phyloP scores from a whole-genome alignment of 2,113 vertebrate species.

The Podocnemis expansa region DNA sequence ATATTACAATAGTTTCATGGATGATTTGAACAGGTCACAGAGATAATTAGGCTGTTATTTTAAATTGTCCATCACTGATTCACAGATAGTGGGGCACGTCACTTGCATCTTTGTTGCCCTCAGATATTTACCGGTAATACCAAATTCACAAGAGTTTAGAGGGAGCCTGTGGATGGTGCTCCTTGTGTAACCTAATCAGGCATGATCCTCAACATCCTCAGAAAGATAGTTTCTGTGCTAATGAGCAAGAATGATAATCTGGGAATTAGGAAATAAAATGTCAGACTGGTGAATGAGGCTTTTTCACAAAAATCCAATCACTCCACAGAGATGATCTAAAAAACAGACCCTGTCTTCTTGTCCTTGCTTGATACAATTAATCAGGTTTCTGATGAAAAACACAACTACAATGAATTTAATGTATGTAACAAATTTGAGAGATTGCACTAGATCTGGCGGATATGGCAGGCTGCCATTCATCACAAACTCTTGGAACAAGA shows the following conservation, averaged over 20 bases:
- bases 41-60: conserved; percentile 6
- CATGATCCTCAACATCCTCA: background rate
- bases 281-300: background rate
- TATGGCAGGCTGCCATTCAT: conserved; percentile 70
- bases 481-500: conserved; percentile 75
- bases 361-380: background rate
- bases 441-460: conserved; percentile 57
- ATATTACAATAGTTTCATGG: background rate
- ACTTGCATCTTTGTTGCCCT: background rate
- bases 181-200: background rate
- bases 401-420: conserved; percentile 58
- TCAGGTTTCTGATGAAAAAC: conserved; percentile 37
- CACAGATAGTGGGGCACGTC: background rate
- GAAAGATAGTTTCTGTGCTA: background rate
- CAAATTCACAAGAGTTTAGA: background rate
- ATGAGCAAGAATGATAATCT: background rate
- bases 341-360: conserved; percentile 9
- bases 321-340: background rate
- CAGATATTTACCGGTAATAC: background rate
- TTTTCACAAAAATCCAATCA: background rate
- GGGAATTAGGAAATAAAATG: conserved; percentile 14
- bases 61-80: conserved; percentile 2
- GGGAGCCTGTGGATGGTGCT: background rate
- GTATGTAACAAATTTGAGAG: conserved; percentile 68
- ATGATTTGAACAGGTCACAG: conserved; percentile 26